Percentiles rank a stretch among this genome's conserved stretches.
These are phyloP conservation scores for Ursus arctos DNA, from an alignment of 2,113 vertebrate species.

Conservation along the genomic window DNA sequence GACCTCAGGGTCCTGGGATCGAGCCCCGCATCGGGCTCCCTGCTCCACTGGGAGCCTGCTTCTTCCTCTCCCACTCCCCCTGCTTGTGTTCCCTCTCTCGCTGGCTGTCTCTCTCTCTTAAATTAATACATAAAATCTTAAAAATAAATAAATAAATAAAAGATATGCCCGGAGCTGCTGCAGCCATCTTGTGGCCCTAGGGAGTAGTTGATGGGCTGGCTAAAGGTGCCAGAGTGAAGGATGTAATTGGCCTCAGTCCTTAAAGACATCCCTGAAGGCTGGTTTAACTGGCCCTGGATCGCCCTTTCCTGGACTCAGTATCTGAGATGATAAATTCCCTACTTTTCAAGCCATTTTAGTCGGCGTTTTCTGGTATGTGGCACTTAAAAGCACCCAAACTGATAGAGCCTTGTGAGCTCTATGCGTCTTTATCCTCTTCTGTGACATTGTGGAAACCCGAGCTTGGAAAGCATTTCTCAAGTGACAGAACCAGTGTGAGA, in stretches of 20 bases:
- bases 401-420: background rate
- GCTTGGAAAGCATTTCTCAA: conserved; percentile 36
- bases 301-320: background rate
- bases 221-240: background rate
- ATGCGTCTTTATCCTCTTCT: background rate
- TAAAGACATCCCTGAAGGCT: background rate
- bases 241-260: background rate
- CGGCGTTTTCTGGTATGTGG: background rate
- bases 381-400: background rate
- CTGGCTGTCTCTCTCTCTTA: no score
- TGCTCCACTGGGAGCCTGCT: no score
- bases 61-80: no score
- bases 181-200: background rate
- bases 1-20: no score
- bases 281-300: background rate
- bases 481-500: background rate
- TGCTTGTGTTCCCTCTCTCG: no score
- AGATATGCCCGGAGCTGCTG: background rate
- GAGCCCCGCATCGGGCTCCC: no score
- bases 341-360: background rate
- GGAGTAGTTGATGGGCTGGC: background rate
- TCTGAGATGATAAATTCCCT: background rate
- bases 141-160: no score
- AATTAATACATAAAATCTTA: no score
- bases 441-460: background rate